Conservation (phyloP, 2,113 vertebrate species). For the Austrofundulus limnaeus region DNA sequence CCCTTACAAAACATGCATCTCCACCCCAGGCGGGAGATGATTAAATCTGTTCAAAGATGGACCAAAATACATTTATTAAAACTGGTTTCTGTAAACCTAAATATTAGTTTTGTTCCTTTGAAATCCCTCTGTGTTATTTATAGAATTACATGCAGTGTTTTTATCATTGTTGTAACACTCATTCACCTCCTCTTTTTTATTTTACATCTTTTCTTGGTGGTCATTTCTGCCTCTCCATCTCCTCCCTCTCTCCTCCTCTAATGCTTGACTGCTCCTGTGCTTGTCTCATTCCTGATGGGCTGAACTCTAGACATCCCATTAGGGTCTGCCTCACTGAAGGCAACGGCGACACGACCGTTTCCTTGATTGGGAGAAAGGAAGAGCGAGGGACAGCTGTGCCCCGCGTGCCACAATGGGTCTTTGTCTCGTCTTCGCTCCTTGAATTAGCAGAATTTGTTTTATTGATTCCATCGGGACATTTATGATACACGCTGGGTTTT, state of each 20-base stretch:
- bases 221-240: conserved; percentile 16
- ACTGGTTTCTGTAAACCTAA: too few species aligned
- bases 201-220: conserved; percentile 50
- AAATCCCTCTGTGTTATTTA: not conserved
- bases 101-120: not conserved
- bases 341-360: conserved; percentile 68
- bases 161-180: conserved; percentile 25
- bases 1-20: too few species aligned
- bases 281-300: conserved; percentile 38
- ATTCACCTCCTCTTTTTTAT: conserved; percentile 31
- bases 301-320: conserved; percentile 62
- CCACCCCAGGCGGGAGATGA: too few species aligned
- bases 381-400: conserved; percentile 58
- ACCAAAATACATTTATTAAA: too few species aligned
- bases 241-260: conserved; percentile 13
- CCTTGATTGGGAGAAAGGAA: conserved; percentile 69
- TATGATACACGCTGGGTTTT: conserved; percentile 35
- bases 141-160: not conserved
- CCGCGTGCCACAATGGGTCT: conserved; percentile 67
- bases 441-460: conserved; percentile 77
- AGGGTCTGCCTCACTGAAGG: conserved; percentile 58
- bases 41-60: too few species aligned
- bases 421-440: conserved; percentile 69
- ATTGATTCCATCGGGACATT: conserved; percentile 61
- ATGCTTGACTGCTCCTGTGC: conserved; percentile 29